These are phyloP conservation scores for Ormyrus labotus DNA, from an alignment of 2,888 invertebrate species.

Conservation along the genomic window DNA sequence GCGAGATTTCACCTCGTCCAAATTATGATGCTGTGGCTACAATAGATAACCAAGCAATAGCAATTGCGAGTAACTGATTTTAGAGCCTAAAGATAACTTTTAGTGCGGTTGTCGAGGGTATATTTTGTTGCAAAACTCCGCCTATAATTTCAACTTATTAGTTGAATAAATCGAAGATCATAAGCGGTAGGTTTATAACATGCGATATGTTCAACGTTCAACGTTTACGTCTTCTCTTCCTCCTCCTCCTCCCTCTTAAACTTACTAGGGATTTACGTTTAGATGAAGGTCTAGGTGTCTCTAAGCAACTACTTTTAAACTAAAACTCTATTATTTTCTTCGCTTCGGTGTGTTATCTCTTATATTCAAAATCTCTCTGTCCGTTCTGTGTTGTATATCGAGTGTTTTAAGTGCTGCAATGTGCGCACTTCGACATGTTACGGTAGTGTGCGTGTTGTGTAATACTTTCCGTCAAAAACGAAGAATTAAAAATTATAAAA, in stretches of 20 bases:
- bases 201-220: constrained; percentile 73
- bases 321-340: constrained; percentile 59
- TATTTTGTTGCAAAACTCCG: constrained; percentile 33
- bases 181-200: constrained; percentile 43
- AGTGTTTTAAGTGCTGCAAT: constrained; percentile 36
- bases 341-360: constrained; percentile 35
- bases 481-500: constrained; percentile 56
- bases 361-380: constrained; percentile 35
- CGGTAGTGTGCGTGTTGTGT: constrained; percentile 54
- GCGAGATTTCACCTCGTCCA: constrained; percentile 45
- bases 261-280: constrained; percentile 62
- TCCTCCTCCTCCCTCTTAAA: constrained; percentile 59
- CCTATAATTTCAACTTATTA: constrained; percentile 41
- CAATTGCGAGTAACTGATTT: constrained; percentile 52
- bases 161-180: constrained; percentile 27
- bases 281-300: constrained; percentile 65
- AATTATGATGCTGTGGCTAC: constrained; percentile 59
- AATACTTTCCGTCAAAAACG: constrained; percentile 58
- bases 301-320: constrained; percentile 65
- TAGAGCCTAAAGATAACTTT: constrained; percentile 55
- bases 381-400: constrained; percentile 47
- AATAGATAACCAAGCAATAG: constrained; percentile 48
- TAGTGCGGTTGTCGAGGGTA: constrained; percentile 51
- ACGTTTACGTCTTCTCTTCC: constrained; percentile 54
- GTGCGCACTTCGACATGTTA: constrained; percentile 54